phyloP scores from a whole-genome alignment of 2,888 invertebrate genomes.

The Polydrusus cervinus region DNA sequence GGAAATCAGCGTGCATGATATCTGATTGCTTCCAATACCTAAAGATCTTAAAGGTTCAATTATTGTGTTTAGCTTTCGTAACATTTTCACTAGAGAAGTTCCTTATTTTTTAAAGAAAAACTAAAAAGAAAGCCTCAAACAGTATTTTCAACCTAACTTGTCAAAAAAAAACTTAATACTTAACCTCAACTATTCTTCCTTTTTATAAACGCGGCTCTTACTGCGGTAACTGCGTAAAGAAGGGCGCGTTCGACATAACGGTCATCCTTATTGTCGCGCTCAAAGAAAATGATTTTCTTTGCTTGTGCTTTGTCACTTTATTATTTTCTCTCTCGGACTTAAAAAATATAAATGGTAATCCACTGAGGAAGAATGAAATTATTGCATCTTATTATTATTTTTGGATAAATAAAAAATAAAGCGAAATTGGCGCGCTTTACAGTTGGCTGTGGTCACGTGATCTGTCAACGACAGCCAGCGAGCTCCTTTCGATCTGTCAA shows the following conservation, averaged over 20 bases:
- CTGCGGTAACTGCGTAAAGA: not conserved
- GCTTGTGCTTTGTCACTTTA: too few species aligned
- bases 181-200: conserved; percentile 1
- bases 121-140: not conserved
- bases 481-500: conserved; percentile 34
- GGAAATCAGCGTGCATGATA: not conserved
- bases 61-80: conserved; percentile 16
- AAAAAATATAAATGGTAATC: too few species aligned
- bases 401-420: not conserved
- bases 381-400: too few species aligned
- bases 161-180: not conserved
- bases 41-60: conserved; percentile 25
- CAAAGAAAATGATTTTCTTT: not conserved
- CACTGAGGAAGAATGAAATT: too few species aligned
- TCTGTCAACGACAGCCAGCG: conserved; percentile 15
- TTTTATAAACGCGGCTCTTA: not conserved
- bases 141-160: not conserved
- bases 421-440: conserved; percentile 11
- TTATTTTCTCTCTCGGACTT: too few species aligned
- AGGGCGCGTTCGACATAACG: not conserved
- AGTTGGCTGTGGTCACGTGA: conserved; percentile 37
- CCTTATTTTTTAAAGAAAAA: not conserved
- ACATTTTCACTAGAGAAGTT: not conserved
- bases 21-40: not conserved
- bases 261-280: not conserved